These are phyloP conservation scores for Shargacucullia verbasci DNA, from an alignment of 2,888 invertebrate genomes.

Conservation along the genomic window DNA sequence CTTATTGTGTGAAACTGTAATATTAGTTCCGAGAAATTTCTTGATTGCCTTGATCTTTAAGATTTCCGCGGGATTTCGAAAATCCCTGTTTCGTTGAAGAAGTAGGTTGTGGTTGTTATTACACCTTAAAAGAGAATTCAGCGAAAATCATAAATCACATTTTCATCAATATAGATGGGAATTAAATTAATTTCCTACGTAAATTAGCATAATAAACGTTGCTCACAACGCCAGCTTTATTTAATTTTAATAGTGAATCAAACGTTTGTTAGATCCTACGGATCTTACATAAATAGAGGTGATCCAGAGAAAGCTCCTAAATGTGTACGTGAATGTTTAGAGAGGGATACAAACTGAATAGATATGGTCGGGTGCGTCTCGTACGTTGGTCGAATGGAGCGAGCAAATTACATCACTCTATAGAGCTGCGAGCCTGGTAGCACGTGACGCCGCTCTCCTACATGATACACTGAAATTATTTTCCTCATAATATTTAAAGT, in stretches of 20 bases:
- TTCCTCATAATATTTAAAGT: conserved; percentile 11
- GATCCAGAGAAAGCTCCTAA: conserved; percentile 43
- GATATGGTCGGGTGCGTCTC: conserved; percentile 59
- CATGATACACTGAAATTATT: conserved; percentile 43
- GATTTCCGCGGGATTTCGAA: no score
- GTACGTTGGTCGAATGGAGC: conserved; percentile 61
- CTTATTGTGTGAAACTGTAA: no score
- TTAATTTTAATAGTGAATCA: conserved; percentile 21
- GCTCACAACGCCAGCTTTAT: neutral
- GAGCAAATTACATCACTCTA: conserved; percentile 66
- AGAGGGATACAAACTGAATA: conserved; percentile 59
- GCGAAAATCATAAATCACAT: no score
- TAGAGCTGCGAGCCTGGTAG: conserved; percentile 50
- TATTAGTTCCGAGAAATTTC: no score
- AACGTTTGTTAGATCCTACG: conserved; percentile 21
- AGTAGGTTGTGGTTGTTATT: no score
- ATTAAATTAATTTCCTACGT: neutral
- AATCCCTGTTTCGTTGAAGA: no score
- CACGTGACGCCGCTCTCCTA: conserved; percentile 44
- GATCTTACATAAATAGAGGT: conserved; percentile 19
- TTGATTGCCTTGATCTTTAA: no score
- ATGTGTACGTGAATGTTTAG: conserved; percentile 53
- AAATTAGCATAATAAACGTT: neutral
- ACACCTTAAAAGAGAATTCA: no score
- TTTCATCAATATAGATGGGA: no score